phyloP scores from a whole-genome alignment of 2,888 invertebrate genomes.

The Campopleginae sp. region DNA sequence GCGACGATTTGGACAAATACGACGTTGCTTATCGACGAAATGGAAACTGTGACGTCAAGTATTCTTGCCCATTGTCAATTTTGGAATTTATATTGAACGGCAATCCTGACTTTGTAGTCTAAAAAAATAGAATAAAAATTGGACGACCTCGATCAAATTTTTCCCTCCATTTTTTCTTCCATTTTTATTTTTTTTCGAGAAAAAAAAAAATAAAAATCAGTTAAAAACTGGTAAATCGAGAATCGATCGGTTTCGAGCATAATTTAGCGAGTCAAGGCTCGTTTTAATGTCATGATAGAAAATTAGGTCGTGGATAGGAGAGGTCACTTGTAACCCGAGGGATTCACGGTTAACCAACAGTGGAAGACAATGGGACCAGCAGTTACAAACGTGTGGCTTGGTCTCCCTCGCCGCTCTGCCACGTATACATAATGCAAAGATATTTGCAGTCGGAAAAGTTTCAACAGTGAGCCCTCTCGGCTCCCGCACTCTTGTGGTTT shows the following conservation, averaged over 20 bases:
- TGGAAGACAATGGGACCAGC: slow-evolving; percentile 64
- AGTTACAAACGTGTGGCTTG: slow-evolving; percentile 59
- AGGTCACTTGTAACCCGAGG: slow-evolving; percentile 61
- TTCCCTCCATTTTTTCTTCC: neutral
- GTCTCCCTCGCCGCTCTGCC: slow-evolving; percentile 36
- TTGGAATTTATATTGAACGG: slow-evolving; percentile 76
- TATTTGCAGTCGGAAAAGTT: slow-evolving; percentile 67
- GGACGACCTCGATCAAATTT: neutral
- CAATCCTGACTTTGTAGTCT: slow-evolving; percentile 28
- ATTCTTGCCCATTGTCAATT: slow-evolving; percentile 81
- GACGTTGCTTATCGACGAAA: slow-evolving; percentile 75
- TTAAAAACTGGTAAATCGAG: slow-evolving; percentile 4
- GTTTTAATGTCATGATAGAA: slow-evolving; percentile 49
- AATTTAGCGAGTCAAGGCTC: slow-evolving; percentile 13
- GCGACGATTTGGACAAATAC: slow-evolving; percentile 74
- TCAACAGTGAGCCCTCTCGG: slow-evolving; percentile 47
- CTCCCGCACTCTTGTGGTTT: slow-evolving; percentile 1
- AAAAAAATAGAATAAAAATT: slow-evolving; percentile 37
- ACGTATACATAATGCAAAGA: slow-evolving; percentile 66
- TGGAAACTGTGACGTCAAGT: slow-evolving; percentile 75
- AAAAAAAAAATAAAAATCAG: neutral
- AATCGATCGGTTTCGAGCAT: slow-evolving; percentile 21
- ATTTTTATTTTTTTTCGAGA: neutral
- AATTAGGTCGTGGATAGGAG: slow-evolving; percentile 64
- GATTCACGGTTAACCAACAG: slow-evolving; percentile 69